Percentiles rank a stretch among this genome's conserved stretches.
These are phyloP conservation scores for Heterochromis multidens DNA, from an alignment of 2,113 vertebrate species.

Conservation along the genomic window DNA sequence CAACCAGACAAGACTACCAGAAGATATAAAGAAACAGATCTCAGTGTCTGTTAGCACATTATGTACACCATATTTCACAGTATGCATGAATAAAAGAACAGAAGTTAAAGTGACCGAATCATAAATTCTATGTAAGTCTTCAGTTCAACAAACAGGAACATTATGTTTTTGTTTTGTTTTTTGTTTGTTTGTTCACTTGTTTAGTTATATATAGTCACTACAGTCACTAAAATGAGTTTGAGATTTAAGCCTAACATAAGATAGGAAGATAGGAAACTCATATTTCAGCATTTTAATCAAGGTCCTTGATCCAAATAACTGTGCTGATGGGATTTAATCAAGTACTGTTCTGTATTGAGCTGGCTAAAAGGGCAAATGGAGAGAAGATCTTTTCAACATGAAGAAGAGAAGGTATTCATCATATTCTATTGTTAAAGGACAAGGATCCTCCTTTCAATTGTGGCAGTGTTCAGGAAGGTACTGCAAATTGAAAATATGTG, in stretches of 20 bases:
- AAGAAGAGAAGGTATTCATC: constrained; percentile 47
- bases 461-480: not conserved
- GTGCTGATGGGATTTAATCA: constrained; percentile 62
- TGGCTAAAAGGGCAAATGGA: constrained; percentile 51
- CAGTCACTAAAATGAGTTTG: not conserved
- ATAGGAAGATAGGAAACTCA: constrained; percentile 1
- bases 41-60: not conserved
- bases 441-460: constrained; percentile 43
- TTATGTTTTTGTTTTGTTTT: not conserved
- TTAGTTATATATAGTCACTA: not conserved
- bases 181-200: not conserved
- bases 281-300: constrained; percentile 61
- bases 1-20: not conserved
- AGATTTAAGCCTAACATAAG: constrained; percentile 9
- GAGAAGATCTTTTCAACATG: constrained; percentile 36
- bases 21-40: not conserved
- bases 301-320: constrained; percentile 52
- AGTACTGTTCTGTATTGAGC: constrained; percentile 39
- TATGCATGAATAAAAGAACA: not conserved
- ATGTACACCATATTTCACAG: not conserved
- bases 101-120: not conserved
- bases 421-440: constrained; percentile 43
- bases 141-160: not conserved
- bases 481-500: constrained; percentile 21
- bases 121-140: not conserved